A percentile compares a stretch with the other conserved stretches of the same genome.
Conservation (phyloP, 2,888 invertebrate genomes). For the Chalcis sispes region DNA sequence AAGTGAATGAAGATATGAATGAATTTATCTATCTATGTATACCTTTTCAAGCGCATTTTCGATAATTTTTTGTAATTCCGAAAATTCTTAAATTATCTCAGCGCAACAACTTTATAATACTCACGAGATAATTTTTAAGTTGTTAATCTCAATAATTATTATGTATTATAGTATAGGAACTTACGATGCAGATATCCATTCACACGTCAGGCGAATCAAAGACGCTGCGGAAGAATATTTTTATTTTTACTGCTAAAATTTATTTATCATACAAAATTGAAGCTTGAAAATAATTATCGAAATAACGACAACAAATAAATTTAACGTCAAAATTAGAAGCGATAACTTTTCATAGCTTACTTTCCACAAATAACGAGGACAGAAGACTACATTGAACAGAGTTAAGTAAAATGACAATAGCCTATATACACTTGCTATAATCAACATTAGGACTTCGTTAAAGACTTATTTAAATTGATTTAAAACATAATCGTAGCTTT, state of each 20-base stretch:
- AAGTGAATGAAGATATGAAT: slow-evolving; percentile 42
- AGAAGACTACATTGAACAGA: slow-evolving; percentile 39
- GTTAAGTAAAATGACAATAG: slow-evolving; percentile 34
- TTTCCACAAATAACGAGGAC: slow-evolving; percentile 13
- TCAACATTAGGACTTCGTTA: background rate
- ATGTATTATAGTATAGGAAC: slow-evolving; percentile 75
- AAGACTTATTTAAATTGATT: slow-evolving; percentile 1
- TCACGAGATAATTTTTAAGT: slow-evolving; percentile 37
- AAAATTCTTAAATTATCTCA: slow-evolving; percentile 18
- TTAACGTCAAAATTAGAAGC: slow-evolving; percentile 21
- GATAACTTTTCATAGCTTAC: slow-evolving; percentile 8
- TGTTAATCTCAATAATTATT: slow-evolving; percentile 70
- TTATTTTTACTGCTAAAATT: slow-evolving; percentile 39
- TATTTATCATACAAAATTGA: slow-evolving; percentile 7
- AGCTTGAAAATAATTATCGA: slow-evolving; percentile 17
- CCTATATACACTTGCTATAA: background rate
- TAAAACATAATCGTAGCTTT: background rate
- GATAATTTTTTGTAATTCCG: slow-evolving; percentile 14
- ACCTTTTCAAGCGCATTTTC: slow-evolving; percentile 40
- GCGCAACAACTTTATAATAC: slow-evolving; percentile 22
- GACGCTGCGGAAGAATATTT: slow-evolving; percentile 47
- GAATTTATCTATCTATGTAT: background rate
- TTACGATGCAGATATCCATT: slow-evolving; percentile 68
- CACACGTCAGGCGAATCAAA: slow-evolving; percentile 62
- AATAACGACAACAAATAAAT: slow-evolving; percentile 1